phyloP scores from a whole-genome alignment of 1,140 invertebrate species.

The Tetramorium parvispinum region DNA sequence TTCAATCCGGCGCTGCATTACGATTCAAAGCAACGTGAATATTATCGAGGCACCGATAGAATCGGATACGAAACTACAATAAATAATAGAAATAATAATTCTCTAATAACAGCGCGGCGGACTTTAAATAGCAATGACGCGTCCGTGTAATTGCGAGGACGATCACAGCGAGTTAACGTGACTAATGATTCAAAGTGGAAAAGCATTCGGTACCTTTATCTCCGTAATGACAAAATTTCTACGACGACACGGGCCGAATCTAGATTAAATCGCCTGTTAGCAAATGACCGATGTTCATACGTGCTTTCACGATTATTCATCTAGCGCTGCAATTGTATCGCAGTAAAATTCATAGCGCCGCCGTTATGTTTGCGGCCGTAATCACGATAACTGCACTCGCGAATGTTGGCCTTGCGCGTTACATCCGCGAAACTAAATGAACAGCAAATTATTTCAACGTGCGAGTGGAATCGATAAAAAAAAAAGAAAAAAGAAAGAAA shows the following conservation, averaged over 20 bases:
- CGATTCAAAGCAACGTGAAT: slow-evolving; percentile 2
- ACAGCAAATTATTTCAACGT: slow-evolving; percentile 40
- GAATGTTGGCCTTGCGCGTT: slow-evolving; percentile 66
- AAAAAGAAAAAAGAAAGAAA: neutral
- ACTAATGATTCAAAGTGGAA: slow-evolving; percentile 56
- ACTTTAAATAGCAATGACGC: slow-evolving; percentile 61
- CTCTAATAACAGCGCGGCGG: slow-evolving; percentile 54
- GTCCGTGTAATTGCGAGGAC: slow-evolving; percentile 48
- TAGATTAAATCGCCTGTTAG: slow-evolving; percentile 45
- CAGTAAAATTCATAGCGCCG: slow-evolving; percentile 62
- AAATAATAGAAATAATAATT: slow-evolving; percentile 61
- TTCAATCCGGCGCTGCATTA: slow-evolving; percentile 14
- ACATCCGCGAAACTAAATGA: slow-evolving; percentile 59
- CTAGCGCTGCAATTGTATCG: slow-evolving; percentile 41
- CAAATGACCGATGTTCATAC: slow-evolving; percentile 25
- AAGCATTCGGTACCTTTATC: slow-evolving; percentile 55
- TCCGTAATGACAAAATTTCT: slow-evolving; percentile 41
- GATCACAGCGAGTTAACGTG: slow-evolving; percentile 51
- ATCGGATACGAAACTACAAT: slow-evolving; percentile 18
- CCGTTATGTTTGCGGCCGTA: slow-evolving; percentile 60
- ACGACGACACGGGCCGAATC: slow-evolving; percentile 1
- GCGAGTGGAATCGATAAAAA: slow-evolving; percentile 1
- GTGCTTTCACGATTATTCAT: slow-evolving; percentile 43
- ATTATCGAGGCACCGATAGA: slow-evolving; percentile 3
- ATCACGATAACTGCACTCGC: slow-evolving; percentile 63